Base-by-base conservation (phyloP, 2,113 vertebrate species). In the Percina caprodes region DNA sequence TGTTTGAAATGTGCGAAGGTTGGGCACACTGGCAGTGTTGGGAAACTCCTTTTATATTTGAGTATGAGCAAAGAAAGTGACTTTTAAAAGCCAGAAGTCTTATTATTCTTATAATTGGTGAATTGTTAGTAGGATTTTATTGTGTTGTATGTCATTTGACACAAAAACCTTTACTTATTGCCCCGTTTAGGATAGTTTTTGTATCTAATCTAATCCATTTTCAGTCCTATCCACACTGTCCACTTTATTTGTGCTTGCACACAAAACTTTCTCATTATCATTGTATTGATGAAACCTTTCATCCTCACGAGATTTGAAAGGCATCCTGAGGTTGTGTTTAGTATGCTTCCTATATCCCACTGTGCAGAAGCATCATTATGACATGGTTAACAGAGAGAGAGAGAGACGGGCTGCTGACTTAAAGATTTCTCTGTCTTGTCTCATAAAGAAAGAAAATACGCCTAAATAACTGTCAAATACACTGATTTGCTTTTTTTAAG, bases 251-350 rank as follows among this genome's bases (percentile, higher is more conserved):
- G 12, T 30, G 24, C 46, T 67, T 62, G 1, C 58, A 49, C 67
- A 74, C 69, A 79, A 76, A 52, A 16, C 45, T 55, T 58, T 76
- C 15, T 16, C 12, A 52, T 82, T 39, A 21, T 67, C 30, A 35
- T 48, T 83, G 19, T 60, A 59, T 66, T 58, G 15, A 72, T 82
- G 16, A 74, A 58, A 74, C 63, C 10, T 30, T 69, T 30, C 23
- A 61, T 70, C 45, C 51, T 55, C 30, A 1, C 13, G 35, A 35
- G 71, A 72, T 51, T 9, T 81, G 13, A 71, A 67, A 26, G 18
- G 61, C 42, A 19, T 70, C 56, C 24, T 49, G 45, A 62, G 55
- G 75, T 69, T 82, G 74, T 71, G 33, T n/a, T 87, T 80, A 76
- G 69, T 69, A 54, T 75, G 45, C 69, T 39, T 56, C 24, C 11